A percentile compares a stretch with the other conserved stretches of the same genome.
These are phyloP conservation scores for Chalcis sispes DNA, from an alignment of 2,888 invertebrate species.

Conservation along the genomic window DNA sequence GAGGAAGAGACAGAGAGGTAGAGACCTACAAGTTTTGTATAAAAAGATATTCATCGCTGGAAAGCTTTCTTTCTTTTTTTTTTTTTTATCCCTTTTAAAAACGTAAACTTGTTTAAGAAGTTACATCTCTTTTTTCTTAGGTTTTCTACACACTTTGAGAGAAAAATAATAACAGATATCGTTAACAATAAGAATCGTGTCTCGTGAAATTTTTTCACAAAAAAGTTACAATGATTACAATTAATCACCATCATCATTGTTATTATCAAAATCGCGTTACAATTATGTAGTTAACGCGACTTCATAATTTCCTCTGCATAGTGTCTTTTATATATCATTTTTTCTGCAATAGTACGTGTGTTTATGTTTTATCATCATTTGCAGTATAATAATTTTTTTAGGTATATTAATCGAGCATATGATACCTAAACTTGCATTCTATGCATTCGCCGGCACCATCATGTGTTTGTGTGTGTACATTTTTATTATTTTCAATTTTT, in stretches of 20 bases:
- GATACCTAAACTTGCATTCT: conserved; percentile 47
- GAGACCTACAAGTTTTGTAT: conserved; percentile 58
- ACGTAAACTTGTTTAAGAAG: conserved; percentile 51
- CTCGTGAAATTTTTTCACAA: conserved; percentile 61
- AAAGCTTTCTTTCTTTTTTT: conserved; percentile 51
- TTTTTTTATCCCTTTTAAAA: conserved; percentile 32
- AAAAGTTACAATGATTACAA: conserved; percentile 64
- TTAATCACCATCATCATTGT: conserved; percentile 62
- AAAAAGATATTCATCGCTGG: conserved; percentile 54
- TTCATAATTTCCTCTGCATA: conserved; percentile 24
- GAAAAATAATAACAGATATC: conserved; percentile 64
- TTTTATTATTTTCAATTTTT: conserved; percentile 20
- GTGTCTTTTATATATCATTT: conserved; percentile 31
- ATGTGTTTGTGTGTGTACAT: conserved; percentile 33
- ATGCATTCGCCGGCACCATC: conserved; percentile 42
- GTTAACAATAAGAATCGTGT: conserved; percentile 67
- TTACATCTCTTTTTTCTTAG: conserved; percentile 40
- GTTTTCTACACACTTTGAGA: conserved; percentile 59
- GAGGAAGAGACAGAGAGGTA: conserved; percentile 56
- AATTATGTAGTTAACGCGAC: conserved; percentile 33
- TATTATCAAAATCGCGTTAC: conserved; percentile 39
- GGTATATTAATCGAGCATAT: conserved; percentile 47
- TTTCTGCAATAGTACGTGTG: conserved; percentile 39
- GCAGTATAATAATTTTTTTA: conserved; percentile 60
- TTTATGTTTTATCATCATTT: conserved; percentile 51